phyloP scores from a whole-genome alignment of 2,797 vertebrate genomes.

The Zalophus californianus region DNA sequence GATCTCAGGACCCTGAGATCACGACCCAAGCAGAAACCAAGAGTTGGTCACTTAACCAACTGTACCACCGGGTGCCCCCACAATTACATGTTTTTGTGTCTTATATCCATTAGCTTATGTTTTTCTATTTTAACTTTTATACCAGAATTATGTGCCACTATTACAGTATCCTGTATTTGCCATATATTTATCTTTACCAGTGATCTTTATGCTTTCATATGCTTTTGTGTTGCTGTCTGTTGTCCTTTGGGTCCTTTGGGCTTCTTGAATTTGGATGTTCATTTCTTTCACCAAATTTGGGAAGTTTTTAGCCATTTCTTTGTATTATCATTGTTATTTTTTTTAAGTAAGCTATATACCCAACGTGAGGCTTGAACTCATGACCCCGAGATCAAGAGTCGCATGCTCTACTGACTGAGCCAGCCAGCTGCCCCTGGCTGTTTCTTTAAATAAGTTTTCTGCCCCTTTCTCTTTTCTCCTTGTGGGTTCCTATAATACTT shows the following conservation, averaged over 20 bases:
- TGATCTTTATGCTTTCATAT: not conserved
- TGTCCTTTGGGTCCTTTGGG: not conserved
- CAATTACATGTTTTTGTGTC: not conserved
- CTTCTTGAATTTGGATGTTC: not conserved
- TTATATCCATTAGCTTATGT: not conserved
- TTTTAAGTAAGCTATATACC: too few species aligned
- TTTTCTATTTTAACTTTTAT: conserved; percentile 13
- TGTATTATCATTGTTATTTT: too few species aligned
- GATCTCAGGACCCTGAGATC: not conserved
- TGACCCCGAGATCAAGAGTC: not conserved
- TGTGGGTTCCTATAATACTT: not conserved
- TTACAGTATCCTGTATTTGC: not conserved
- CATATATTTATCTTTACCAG: not conserved
- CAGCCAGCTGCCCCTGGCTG: not conserved
- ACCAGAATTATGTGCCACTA: not conserved
- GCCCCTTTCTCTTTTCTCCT: not conserved
- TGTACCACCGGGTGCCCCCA: not conserved
- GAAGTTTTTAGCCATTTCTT: not conserved
- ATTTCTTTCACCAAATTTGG: not conserved
- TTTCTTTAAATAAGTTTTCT: not conserved
- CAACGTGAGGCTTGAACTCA: not conserved
- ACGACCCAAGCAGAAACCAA: not conserved
- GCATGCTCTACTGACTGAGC: too few species aligned
- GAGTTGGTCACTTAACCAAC: not conserved
- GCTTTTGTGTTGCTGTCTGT: not conserved